A percentile compares a stretch with the other conserved stretches of the same genome.
Conservation (phyloP, 2,888 invertebrate genomes). For the Ernsta delagoae region DNA sequence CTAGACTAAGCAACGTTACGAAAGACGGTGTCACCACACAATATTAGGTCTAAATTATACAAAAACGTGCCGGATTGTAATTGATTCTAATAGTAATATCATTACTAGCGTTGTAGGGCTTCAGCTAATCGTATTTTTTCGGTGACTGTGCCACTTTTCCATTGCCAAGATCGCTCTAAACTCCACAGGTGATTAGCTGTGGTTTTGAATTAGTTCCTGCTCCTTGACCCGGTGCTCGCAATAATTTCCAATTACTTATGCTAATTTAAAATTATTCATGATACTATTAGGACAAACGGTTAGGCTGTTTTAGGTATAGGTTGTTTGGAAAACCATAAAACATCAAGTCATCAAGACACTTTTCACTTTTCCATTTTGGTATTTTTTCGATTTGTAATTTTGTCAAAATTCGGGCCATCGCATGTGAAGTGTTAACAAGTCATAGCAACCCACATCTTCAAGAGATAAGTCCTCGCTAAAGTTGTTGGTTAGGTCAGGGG, state of each 20-base stretch:
- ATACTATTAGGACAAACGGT: neutral
- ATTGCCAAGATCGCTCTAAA: constrained; percentile 28
- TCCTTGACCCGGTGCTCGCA: constrained; percentile 16
- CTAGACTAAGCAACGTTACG: neutral
- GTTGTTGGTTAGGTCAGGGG: too few relatives aligned
- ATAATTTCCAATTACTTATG: constrained; percentile 15
- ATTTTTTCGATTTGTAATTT: too few relatives aligned
- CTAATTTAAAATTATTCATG: constrained; percentile 6
- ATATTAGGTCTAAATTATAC: constrained; percentile 20
- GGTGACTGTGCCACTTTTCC: constrained; percentile 32
- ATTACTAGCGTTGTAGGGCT: constrained; percentile 30
- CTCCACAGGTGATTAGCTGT: constrained; percentile 27
- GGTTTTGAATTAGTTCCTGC: constrained; percentile 24
- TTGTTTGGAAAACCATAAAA: too few relatives aligned
- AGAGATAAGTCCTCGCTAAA: too few relatives aligned
- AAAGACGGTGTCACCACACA: neutral
- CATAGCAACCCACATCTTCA: too few relatives aligned
- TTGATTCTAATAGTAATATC: constrained; percentile 28
- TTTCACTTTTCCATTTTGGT: too few relatives aligned
- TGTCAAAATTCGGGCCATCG: too few relatives aligned
- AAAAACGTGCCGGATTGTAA: constrained; percentile 31
- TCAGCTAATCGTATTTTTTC: constrained; percentile 34
- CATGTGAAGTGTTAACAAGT: too few relatives aligned
- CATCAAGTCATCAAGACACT: too few relatives aligned
- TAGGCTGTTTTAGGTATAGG: neutral